Evolutionary conservation across 1,140 invertebrate species (phyloP), one percentile per base, ranked within the genome.

Genomic region (Nixonia krombeini): DNA sequence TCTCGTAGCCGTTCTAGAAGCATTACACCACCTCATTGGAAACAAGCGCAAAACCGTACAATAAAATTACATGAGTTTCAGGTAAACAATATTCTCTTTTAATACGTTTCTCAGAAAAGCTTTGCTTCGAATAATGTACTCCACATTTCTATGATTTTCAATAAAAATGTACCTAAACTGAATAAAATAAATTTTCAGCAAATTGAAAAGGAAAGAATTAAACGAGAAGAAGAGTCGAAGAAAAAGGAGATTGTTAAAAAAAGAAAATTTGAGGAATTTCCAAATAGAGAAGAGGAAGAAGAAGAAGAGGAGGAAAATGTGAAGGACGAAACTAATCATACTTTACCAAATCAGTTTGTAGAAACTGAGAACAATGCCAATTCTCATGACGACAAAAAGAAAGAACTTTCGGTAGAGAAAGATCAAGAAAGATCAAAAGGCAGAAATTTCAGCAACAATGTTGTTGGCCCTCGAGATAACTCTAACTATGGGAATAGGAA

Each of bases 11-110:
- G 92, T 1, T 94, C 92, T 0, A 87, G 93, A 49, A 96, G 94
- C 77, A 88, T 88, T 13, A 97, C 95, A 7, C 95, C 95, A 6
- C 92, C 94, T 7, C 94, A 96, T 84, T 96, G 95, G 95, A 89
- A 91, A 31, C 91, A 94, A 78, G 95, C 93, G 46, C 93, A 95
- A 82, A 88, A 90, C 25, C 87, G 93, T 56, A 92, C 93, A 31
- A 92, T 95, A 23, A 93, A 94, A 75, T 82, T 94, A 0, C 91
- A 92, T 3, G 92, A 95, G 76, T 90, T 92, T 72, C 91, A 94
- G 86, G 90, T 91, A 77, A 58, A 50, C 61, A 41, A 21, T 23
- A 21, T 0, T 12, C 25, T 9, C 17, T 2, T 18, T n/a, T 42
- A 25, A 23, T 15, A n/a, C n/a, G n/a, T n/a, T n/a, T n/a, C n/a